A percentile compares a stretch with the other conserved stretches of the same genome.
Evolutionary conservation across 92 coral and sea anemone species (phyloP).

Genomic region (Bergia puertoricense): DNA sequence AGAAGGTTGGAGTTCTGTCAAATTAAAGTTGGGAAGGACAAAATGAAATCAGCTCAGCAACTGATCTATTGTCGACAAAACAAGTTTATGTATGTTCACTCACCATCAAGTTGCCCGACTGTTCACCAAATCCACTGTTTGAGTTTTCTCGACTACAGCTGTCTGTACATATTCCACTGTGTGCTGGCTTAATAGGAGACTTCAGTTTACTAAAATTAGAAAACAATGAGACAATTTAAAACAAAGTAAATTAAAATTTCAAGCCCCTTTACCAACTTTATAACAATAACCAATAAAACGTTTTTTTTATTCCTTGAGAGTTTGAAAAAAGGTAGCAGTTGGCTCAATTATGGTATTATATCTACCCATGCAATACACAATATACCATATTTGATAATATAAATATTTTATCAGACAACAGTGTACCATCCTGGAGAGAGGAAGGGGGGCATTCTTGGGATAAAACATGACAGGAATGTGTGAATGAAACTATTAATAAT

Average conservation of each 20-base stretch:
- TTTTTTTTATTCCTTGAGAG: too few relatives aligned
- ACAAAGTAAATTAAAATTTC: not conserved
- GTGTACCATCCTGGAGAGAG: too few relatives aligned
- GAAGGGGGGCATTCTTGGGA: too few relatives aligned
- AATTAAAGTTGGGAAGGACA: not conserved
- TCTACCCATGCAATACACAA: too few relatives aligned
- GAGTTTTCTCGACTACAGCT: slow-evolving; percentile 50
- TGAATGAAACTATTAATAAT: too few relatives aligned
- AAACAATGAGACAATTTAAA: not conserved
- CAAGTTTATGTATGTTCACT: not conserved
- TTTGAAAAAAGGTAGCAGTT: too few relatives aligned
- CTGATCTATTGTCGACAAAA: not conserved
- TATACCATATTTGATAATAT: too few relatives aligned
- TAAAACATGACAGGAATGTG: too few relatives aligned
- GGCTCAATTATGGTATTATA: too few relatives aligned
- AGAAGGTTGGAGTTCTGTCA: too few relatives aligned
- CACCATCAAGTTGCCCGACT: slow-evolving; percentile 54
- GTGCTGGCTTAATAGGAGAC: slow-evolving; percentile 84
- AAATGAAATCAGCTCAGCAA: not conserved
- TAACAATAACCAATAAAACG: too few relatives aligned
- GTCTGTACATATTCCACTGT: slow-evolving; percentile 68
- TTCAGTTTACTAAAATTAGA: slow-evolving; percentile 75
- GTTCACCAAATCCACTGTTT: slow-evolving; percentile 8
- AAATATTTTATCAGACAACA: too few relatives aligned
- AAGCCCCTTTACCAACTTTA: not conserved